Percentiles rank a stretch among this genome's conserved stretches.
Conservation (phyloP, 2,888 invertebrate species). For the Mythimna albipuncta region DNA sequence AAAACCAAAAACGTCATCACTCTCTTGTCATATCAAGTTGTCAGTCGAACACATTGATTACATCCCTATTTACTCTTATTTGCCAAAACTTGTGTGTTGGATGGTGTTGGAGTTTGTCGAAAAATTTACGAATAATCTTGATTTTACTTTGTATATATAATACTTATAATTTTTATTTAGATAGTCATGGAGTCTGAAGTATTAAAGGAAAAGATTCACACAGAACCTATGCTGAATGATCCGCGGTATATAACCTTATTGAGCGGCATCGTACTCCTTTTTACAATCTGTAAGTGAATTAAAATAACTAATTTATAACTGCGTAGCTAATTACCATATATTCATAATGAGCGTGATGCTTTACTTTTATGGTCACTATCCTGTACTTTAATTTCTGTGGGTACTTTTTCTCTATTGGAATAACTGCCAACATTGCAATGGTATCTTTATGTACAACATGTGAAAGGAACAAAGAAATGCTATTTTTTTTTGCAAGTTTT, state of each 20-base stretch:
- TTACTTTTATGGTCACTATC: neutral
- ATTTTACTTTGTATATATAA: conserved; percentile 6
- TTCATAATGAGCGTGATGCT: neutral
- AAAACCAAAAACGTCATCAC: too few relatives aligned
- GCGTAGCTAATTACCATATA: neutral
- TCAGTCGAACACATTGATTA: too few relatives aligned
- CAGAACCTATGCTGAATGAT: conserved; percentile 85
- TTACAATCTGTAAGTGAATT: conserved; percentile 82
- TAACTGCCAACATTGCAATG: conserved; percentile 39
- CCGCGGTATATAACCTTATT: conserved; percentile 88
- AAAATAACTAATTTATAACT: neutral
- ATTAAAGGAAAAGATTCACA: conserved; percentile 85
- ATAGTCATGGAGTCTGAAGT: conserved; percentile 84
- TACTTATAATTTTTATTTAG: conserved; percentile 16
- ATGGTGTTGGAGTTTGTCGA: conserved; percentile 27
- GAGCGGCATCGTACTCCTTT: conserved; percentile 82
- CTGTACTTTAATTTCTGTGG: neutral
- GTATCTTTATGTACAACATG: neutral
- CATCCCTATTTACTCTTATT: too few relatives aligned
- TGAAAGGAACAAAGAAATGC: conserved; percentile 10
- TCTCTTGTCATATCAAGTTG: too few relatives aligned
- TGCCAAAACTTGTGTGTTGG: conserved; percentile 25
- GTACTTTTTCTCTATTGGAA: neutral
- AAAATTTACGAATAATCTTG: conserved; percentile 5
- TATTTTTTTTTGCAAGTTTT: neutral